These are phyloP conservation scores for Lepidocyrtoides sp. DNA, from an alignment of 2,888 invertebrate species.

Conservation along the genomic window DNA sequence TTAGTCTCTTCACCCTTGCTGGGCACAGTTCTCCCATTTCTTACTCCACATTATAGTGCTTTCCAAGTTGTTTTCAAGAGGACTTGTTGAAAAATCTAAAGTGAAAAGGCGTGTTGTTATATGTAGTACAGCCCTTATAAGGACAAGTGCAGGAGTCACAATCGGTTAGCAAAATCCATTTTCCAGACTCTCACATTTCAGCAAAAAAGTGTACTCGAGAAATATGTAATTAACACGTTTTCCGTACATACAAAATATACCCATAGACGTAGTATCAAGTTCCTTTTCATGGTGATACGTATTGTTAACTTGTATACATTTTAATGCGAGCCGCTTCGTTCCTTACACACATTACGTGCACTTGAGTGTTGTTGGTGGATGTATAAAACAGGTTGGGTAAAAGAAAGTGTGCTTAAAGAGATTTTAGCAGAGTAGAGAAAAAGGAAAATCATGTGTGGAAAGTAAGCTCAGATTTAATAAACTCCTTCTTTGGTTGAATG, in stretches of 20 bases:
- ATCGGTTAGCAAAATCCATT: background rate
- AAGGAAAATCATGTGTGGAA: background rate
- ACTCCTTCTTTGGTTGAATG: background rate
- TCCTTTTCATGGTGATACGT: too few species aligned
- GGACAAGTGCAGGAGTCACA: background rate
- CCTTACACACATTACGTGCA: background rate
- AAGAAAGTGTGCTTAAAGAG: too few species aligned
- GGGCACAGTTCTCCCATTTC: background rate
- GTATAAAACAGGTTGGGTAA: too few species aligned
- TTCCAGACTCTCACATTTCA: background rate
- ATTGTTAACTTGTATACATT: background rate
- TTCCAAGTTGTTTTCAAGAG: background rate
- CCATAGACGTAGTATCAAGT: too few species aligned
- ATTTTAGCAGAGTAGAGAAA: background rate
- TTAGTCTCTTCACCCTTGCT: background rate
- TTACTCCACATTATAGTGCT: background rate
- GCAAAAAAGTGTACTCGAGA: too few species aligned
- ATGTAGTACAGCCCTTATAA: background rate
- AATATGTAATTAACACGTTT: too few species aligned
- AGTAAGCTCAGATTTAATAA: conserved; percentile 24
- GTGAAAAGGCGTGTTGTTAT: background rate
- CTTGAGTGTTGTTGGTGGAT: too few species aligned
- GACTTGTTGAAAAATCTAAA: conserved; percentile 30
- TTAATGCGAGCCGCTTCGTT: background rate
- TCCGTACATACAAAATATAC: too few species aligned